Evolutionary conservation across 92 coral and sea anemone genomes (phyloP).

Genomic region (Palythoa heliodiscus): DNA sequence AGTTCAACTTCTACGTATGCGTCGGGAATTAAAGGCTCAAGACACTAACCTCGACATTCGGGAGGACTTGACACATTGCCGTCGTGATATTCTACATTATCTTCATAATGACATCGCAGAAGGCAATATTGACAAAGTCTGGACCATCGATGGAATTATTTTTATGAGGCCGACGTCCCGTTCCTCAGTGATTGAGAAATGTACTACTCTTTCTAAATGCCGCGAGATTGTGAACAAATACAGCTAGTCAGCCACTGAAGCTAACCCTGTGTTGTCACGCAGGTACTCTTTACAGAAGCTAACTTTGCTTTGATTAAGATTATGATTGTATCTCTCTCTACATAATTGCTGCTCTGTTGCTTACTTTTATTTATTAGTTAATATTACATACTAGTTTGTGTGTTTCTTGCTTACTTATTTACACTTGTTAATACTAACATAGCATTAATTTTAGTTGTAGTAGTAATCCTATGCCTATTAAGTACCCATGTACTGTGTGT

Average conservation of each 20-base stretch:
- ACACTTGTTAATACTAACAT: not conserved
- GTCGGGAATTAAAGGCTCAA: not conserved
- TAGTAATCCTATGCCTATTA: slow-evolving; percentile 1
- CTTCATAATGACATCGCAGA: not conserved
- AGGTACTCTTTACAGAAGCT: no score
- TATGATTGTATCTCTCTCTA: not conserved
- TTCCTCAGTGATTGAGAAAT: not conserved
- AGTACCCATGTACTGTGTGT: slow-evolving; percentile 35
- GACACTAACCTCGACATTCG: slow-evolving; percentile 18
- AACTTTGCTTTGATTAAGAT: no score
- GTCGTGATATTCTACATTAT: not conserved
- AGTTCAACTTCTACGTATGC: slow-evolving; percentile 35
- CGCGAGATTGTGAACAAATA: not conserved
- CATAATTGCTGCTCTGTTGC: slow-evolving; percentile 13
- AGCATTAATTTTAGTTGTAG: no score
- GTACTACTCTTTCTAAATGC: not conserved
- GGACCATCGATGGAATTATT: not conserved
- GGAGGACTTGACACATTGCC: slow-evolving; percentile 34
- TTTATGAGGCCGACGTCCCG: not conserved
- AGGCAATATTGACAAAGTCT: not conserved
- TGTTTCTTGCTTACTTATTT: not conserved
- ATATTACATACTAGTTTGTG: not conserved
- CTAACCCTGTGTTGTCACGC: no score
- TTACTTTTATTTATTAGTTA: not conserved
- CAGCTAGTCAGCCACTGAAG: not conserved